A percentile compares a stretch with the other conserved stretches of the same genome.
Evolutionary conservation across 2,797 vertebrate species (phyloP).

Genomic region (Spatula versicolor): DNA sequence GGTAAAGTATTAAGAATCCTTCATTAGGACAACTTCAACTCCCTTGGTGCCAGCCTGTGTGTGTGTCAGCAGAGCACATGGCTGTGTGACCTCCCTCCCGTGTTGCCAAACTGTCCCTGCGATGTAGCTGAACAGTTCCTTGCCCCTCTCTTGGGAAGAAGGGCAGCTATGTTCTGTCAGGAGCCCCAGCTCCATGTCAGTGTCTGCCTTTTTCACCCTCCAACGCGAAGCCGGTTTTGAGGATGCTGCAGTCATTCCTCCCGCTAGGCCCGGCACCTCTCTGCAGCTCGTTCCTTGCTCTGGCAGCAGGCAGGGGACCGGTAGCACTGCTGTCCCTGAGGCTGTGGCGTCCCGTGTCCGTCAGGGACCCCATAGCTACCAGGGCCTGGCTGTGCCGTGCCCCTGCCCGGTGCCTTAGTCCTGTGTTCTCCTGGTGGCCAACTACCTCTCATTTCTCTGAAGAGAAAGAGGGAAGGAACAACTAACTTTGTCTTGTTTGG

Average conservation of each 20-base stretch:
- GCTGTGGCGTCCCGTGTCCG: too few relatives aligned
- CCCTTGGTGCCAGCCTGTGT: not conserved
- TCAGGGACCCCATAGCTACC: rapidly evolving
- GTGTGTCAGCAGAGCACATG: not conserved
- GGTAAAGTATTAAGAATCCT: not conserved
- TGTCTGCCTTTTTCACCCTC: not conserved
- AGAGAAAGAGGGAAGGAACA: not conserved
- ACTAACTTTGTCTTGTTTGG: not conserved
- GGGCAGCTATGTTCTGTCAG: not conserved
- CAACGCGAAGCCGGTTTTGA: not conserved
- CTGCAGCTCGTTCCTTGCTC: not conserved
- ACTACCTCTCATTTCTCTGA: not conserved
- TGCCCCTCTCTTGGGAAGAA: not conserved
- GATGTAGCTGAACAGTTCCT: not conserved
- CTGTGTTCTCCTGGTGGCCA: not conserved
- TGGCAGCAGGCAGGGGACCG: not conserved
- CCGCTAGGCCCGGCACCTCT: not conserved
- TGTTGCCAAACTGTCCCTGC: not conserved
- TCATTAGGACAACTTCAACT: not conserved
- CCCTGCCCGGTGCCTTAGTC: not conserved
- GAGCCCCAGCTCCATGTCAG: not conserved
- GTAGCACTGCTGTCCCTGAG: not conserved
- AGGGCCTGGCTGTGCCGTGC: not conserved
- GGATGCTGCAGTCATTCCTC: not conserved
- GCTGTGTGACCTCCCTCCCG: not conserved